Evolutionary conservation across 2,888 invertebrate species (phyloP), one percentile per base, ranked within the genome.

Genomic region (Apamea epomidion): DNA sequence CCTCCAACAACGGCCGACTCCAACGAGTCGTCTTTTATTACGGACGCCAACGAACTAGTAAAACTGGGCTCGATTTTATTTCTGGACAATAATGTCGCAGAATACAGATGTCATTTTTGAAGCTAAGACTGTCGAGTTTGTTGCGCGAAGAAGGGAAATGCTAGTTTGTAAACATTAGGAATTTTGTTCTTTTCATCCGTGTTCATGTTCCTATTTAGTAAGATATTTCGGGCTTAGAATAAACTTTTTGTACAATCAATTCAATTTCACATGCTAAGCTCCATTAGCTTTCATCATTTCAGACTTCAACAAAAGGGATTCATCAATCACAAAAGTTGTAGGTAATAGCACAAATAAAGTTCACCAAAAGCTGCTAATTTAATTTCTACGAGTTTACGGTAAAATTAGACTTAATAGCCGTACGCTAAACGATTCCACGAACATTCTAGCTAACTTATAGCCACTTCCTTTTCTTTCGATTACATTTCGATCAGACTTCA

Each of bases 11-110:
- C 87, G 90, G 85, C 87, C 88, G 86, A 69, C 86, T 85, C 86
- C 87, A 80, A 81, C 89, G 81, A 87, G 74, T 87, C 88, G 89
- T 89, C 89, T 90, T 91, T 92, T 93, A 92, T 92, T 91, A 85
- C 91, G 79, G 78, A 74, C 70, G 88, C 88, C 91, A 87, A 81
- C 86, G 89, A 91, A 89, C 90, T 89, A 88, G 88, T 90, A 87
- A 88, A 87, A 84, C 84, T 84, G 76, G 70, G 80, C 80, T 84
- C 76, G 82, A 72, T 85, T 89, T 89, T 90, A 89, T 90, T 87
- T 78, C 80, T 83, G 82, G 83, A 85, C 84, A 78, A 82, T 87
- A 83, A 83, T 83, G 83, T 79, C 76, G 74, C 76, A 74, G 76
- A 86, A 83, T 84, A 87, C 74, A 75, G 76, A 87, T 80, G 82